Evolutionary conservation across 2,797 vertebrate species (phyloP), one percentile per base, ranked within the genome.

Genomic region (Vultur gryphus): DNA sequence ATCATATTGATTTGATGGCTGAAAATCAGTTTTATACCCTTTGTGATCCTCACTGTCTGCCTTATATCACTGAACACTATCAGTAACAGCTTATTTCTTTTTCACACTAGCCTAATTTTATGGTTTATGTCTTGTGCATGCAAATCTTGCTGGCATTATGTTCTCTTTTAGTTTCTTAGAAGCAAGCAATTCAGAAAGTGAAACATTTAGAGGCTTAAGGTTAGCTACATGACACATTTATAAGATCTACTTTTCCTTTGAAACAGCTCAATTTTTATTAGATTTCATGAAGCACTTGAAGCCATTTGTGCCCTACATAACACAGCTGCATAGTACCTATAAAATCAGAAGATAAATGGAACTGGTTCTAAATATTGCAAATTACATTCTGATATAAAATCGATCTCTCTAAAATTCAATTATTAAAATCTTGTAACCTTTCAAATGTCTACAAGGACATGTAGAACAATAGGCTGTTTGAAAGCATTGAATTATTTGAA

Each of bases 211-310:
- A 88, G 57, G 44, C 66, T 96, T 95, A 88, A 95, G 48, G 39
- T 79, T 78, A 95, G 65, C n/a, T 85, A 75, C 48, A 61, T 66
- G 82, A 85, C 70, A 83, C 49, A 43, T 92, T 90, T 86, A 10
- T 89, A 77, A 93, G 90, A 90, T 95, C 89, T 94, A 48, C 43
- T 87, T 95, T 94, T 97, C 75, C 83, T 93, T 87, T 66, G 62
- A 86, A 94, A 91, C 2, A 4, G 72, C 43, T 95, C 85, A 91
- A 75, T 95, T 96, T 90, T 94, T 95, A 94, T 94, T 96, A 93
- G 72, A 94, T 97, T 96, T 78, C 44, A 14, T 72, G 29, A 92
- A 88, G 37, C 52, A 75, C 79, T 91, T 84, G 69, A 75, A 95
- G 54, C 64, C 37, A 59, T 85, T 96, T 96, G 21, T 95, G 65